Conservation (phyloP, 2,888 invertebrate species). For the Galerucella pusilla region DNA sequence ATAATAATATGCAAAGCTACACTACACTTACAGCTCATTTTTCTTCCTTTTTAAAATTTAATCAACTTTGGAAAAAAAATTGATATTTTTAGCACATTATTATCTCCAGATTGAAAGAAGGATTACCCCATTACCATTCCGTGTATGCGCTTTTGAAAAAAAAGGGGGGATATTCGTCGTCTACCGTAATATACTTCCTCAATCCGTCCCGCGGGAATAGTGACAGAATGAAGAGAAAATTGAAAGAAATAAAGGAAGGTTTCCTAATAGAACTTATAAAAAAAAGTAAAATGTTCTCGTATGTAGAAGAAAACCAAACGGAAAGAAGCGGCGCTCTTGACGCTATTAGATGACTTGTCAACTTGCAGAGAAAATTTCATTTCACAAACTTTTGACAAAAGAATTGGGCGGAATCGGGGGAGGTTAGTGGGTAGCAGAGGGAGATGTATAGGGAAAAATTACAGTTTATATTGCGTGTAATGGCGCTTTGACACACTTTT, state of each 20-base stretch:
- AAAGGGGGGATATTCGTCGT: constrained; percentile 29
- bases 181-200: constrained; percentile 41
- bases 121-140: constrained; percentile 32
- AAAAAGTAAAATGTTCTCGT: constrained; percentile 62
- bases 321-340: constrained; percentile 53
- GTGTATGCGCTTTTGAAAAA: constrained; percentile 29
- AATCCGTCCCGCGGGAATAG: constrained; percentile 56
- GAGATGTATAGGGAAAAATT: constrained; percentile 46
- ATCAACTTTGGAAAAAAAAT: constrained; percentile 20
- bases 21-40: too few species aligned
- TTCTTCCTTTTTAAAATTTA: constrained; percentile 8
- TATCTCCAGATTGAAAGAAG: constrained; percentile 32
- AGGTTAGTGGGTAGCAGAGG: constrained; percentile 57
- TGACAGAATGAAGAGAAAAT: constrained; percentile 68
- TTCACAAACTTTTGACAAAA: constrained; percentile 70
- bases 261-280: constrained; percentile 60
- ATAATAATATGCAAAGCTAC: too few species aligned
- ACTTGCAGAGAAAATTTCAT: constrained; percentile 68
- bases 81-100: constrained; percentile 25
- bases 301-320: constrained; percentile 55
- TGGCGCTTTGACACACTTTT: constrained; percentile 28
- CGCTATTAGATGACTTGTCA: constrained; percentile 70
- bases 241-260: constrained; percentile 65
- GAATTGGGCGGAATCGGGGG: constrained; percentile 69
- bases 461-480: constrained; percentile 26